phyloP scores from a whole-genome alignment of 2,888 invertebrate species.

The Lasioglossum marginatum region DNA sequence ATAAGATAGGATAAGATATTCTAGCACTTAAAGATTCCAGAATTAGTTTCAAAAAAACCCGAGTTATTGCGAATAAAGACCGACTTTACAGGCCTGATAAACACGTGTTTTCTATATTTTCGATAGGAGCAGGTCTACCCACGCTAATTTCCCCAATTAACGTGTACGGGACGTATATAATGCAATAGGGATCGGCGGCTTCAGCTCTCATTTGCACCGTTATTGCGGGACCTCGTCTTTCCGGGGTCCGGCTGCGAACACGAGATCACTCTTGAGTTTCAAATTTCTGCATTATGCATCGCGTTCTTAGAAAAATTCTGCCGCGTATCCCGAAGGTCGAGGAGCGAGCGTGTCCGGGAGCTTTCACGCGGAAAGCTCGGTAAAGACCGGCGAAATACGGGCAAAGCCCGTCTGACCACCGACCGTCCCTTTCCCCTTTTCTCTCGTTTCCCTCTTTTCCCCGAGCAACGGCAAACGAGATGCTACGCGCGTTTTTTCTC shows the following conservation, averaged over 20 bases:
- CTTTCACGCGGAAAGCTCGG: neutral
- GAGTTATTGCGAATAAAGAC: neutral
- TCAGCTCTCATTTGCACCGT: constrained; percentile 5
- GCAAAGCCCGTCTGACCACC: neutral
- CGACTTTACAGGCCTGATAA: no score
- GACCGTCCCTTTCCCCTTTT: neutral
- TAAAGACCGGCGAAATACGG: constrained; percentile 16
- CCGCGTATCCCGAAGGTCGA: neutral
- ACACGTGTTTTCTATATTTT: neutral
- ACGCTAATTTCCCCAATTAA: neutral
- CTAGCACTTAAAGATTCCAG: no score
- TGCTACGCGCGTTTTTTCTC: neutral
- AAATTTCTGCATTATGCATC: constrained; percentile 36
- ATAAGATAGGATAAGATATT: no score
- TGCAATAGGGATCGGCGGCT: neutral
- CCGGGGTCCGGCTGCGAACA: constrained; percentile 3
- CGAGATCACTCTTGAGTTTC: constrained; percentile 2
- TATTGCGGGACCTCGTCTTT: constrained; percentile 9
- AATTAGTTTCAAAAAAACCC: neutral
- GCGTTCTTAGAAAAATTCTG: constrained; percentile 13
- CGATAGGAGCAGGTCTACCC: neutral
- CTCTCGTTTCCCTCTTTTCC: neutral
- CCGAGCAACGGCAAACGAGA: neutral
- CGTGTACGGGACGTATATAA: neutral
- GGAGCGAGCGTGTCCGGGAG: constrained; percentile 12